Conservation (phyloP, 2,888 invertebrate genomes). For the Papilio elwesi region DNA sequence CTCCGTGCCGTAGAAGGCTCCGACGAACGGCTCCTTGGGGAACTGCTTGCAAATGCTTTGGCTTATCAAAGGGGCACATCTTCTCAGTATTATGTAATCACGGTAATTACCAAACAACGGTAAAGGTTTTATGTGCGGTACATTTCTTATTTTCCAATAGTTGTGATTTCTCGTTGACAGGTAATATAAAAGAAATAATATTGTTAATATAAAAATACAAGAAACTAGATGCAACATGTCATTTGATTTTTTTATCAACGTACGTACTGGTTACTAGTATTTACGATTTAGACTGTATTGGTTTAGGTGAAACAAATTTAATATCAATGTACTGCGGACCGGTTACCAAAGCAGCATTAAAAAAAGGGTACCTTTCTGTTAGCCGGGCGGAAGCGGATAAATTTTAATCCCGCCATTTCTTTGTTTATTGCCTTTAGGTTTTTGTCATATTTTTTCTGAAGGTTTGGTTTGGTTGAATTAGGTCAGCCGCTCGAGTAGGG, state of each 20-base stretch:
- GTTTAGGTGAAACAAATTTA: neutral
- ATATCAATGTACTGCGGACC: neutral
- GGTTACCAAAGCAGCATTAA: neutral
- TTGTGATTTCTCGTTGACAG: constrained; percentile 51
- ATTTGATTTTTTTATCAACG: constrained; percentile 4
- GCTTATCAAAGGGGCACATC: constrained; percentile 48
- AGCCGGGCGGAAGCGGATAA: too few species aligned
- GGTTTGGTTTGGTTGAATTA: too few species aligned
- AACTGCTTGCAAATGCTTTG: constrained; percentile 59
- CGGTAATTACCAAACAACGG: constrained; percentile 65
- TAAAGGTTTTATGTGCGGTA: constrained; percentile 54
- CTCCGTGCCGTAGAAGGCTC: constrained; percentile 65
- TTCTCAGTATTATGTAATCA: constrained; percentile 55
- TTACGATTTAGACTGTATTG: neutral
- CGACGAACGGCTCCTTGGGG: constrained; percentile 60
- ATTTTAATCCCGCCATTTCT: too few species aligned
- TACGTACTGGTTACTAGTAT: neutral
- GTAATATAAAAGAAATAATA: constrained; percentile 43
- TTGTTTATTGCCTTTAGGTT: too few species aligned
- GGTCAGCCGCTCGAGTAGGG: too few species aligned
- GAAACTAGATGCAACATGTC: constrained; percentile 19
- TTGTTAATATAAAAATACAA: neutral
- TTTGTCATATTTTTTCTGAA: too few species aligned
- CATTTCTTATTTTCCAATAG: constrained; percentile 62
- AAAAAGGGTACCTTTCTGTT: neutral